phyloP scores from a whole-genome alignment of 2,113 vertebrate species.

The Micromys minutus region DNA sequence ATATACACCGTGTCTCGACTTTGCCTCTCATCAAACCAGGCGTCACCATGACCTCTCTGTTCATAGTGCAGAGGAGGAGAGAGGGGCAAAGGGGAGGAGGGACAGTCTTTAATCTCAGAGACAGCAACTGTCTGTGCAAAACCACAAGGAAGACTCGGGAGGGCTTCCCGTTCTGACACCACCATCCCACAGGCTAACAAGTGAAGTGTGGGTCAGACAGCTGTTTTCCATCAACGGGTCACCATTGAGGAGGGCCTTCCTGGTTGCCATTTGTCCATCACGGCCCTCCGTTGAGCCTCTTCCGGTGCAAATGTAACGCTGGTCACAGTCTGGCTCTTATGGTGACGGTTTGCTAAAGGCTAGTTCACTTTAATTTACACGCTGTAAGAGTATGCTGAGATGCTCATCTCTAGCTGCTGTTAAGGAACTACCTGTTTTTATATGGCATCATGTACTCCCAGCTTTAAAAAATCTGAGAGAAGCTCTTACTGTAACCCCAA shows the following conservation, averaged over 20 bases:
- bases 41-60: constrained; percentile 43
- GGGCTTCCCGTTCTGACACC: not conserved
- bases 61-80: constrained; percentile 75
- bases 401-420: constrained; percentile 72
- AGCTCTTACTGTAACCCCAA: constrained; percentile 12
- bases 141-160: not conserved
- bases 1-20: constrained; percentile 77
- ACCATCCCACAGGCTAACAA: not conserved
- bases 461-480: constrained; percentile 65
- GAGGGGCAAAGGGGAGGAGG: not conserved
- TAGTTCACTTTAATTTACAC: constrained; percentile 81
- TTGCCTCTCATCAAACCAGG: constrained; percentile 59
- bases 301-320: constrained; percentile 75
- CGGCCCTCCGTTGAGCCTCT: constrained; percentile 27
- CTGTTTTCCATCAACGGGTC: not conserved
- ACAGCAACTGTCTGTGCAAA: not conserved
- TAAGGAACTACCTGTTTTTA: constrained; percentile 67
- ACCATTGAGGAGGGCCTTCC: not conserved
- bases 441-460: constrained; percentile 58
- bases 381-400: constrained; percentile 84
- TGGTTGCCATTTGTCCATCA: not conserved
- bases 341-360: constrained; percentile 83
- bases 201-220: not conserved
- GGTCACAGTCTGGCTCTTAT: constrained; percentile 64
- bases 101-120: not conserved